Evolutionary conservation across 2,113 vertebrate genomes (phyloP).

Genomic region (Pseudolaguvia tuberculata): DNA sequence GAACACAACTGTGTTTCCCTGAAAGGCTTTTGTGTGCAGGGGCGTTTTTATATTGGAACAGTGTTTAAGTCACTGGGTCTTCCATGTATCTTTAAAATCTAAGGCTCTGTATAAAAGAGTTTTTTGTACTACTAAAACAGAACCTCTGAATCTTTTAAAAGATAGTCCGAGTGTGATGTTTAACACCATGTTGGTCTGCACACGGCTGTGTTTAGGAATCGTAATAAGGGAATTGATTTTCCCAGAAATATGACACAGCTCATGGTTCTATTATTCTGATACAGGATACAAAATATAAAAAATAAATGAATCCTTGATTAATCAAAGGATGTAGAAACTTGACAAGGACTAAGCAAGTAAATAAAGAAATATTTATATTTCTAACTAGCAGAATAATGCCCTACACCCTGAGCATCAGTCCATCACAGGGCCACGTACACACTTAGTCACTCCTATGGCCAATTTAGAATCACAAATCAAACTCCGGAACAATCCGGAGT

Average conservation of each 20-base stretch:
- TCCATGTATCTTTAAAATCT: neutral
- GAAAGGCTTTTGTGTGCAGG: too few relatives aligned
- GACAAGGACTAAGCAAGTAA: neutral
- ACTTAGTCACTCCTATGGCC: too few relatives aligned
- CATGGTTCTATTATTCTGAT: slow-evolving; percentile 47
- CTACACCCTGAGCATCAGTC: too few relatives aligned
- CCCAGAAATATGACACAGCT: slow-evolving; percentile 46
- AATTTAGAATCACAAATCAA: too few relatives aligned
- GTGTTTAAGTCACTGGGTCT: too few relatives aligned
- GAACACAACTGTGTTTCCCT: too few relatives aligned
- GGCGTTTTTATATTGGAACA: too few relatives aligned
- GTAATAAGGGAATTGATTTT: slow-evolving; percentile 49
- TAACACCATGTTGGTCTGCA: slow-evolving; percentile 11
- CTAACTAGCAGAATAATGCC: neutral
- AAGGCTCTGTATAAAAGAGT: neutral
- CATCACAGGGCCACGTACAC: too few relatives aligned
- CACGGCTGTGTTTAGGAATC: slow-evolving; percentile 40
- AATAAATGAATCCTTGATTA: neutral
- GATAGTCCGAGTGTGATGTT: neutral
- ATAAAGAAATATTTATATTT: neutral
- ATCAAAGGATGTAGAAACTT: neutral
- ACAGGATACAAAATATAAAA: slow-evolving; percentile 19
- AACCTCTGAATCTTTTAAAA: slow-evolving; percentile 10
- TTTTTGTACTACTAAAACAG: neutral
- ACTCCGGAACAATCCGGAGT: too few relatives aligned